Conservation (phyloP, 2,113 vertebrate species). For the Brachionichthys hirsutus region DNA sequence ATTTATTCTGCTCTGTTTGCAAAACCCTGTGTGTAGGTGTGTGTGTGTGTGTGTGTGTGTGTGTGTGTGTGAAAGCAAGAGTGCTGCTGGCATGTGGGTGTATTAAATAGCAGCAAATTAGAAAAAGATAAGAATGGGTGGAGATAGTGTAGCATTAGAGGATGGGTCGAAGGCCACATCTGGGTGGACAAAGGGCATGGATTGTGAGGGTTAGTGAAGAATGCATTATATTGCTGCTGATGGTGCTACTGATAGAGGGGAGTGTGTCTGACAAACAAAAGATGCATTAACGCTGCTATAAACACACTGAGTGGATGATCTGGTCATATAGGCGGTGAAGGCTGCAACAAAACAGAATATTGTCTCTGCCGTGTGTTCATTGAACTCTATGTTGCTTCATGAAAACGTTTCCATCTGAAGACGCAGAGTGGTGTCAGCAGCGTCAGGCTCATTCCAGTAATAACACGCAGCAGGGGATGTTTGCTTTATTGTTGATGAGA, state of each 20-base stretch:
- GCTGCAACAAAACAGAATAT: conserved; percentile 1
- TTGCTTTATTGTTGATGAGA: conserved; percentile 16
- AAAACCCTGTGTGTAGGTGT: too few species aligned
- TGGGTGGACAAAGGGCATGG: conserved; percentile 47
- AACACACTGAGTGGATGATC: conserved; percentile 24
- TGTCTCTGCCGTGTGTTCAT: conserved; percentile 19
- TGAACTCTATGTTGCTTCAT: conserved; percentile 2
- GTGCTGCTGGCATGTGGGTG: conserved; percentile 5
- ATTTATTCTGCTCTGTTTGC: too few species aligned
- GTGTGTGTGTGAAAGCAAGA: background rate
- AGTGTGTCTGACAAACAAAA: conserved; percentile 46
- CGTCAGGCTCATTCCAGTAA: conserved; percentile 18
- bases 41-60: background rate
- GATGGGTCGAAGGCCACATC: conserved; percentile 14
- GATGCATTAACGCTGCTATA: conserved; percentile 9
- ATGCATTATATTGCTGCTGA: conserved; percentile 59
- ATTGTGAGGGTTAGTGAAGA: conserved; percentile 58
- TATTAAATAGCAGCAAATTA: conserved; percentile 28
- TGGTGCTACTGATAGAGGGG: conserved; percentile 27
- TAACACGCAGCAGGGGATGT: conserved; percentile 26
- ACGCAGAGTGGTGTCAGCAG: conserved; percentile 2
- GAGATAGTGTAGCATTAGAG: conserved; percentile 16
- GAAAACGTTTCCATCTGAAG: conserved; percentile 4
- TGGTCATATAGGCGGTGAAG: conserved; percentile 12
- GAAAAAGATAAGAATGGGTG: conserved; percentile 33